phyloP scores from a whole-genome alignment of 2,113 vertebrate genomes.

The Trinectes maculatus region DNA sequence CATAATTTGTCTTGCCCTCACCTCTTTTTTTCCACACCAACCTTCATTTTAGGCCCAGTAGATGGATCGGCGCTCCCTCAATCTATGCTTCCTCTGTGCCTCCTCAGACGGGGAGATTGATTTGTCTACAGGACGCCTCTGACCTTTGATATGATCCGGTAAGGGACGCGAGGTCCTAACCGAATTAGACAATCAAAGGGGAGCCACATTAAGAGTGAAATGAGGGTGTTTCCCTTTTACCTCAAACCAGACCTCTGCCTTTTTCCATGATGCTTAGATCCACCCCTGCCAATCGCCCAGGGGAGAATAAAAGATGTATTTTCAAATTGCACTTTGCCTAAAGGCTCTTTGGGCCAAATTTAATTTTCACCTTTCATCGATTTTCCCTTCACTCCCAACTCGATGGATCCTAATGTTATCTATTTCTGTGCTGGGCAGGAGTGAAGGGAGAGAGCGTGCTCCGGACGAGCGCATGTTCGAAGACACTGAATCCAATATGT shows the following conservation, averaged over 20 bases:
- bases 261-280: constrained; percentile 64
- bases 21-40: constrained; percentile 71
- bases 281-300: constrained; percentile 81
- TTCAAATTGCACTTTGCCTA: constrained; percentile 95
- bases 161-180: constrained; percentile 85
- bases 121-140: constrained; percentile 84
- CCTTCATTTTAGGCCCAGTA: constrained; percentile 78
- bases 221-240: constrained; percentile 67
- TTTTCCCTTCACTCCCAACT: constrained; percentile 88
- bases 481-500: constrained; percentile 30
- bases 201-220: constrained; percentile 83
- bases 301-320: constrained; percentile 91
- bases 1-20: constrained; percentile 78
- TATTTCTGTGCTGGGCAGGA: constrained; percentile 51
- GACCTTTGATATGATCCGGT: constrained; percentile 91
- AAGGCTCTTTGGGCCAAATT: constrained; percentile 95
- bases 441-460: constrained; percentile 30
- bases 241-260: constrained; percentile 33
- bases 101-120: constrained; percentile 85
- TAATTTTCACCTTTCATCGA: constrained; percentile 96
- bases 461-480: constrained; percentile 33
- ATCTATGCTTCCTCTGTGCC: constrained; percentile 77
- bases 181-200: constrained; percentile 89
- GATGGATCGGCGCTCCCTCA: constrained; percentile 69
- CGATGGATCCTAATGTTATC: constrained; percentile 89